These are phyloP conservation scores for Charaxes varanes DNA, from an alignment of 1,140 invertebrate species.

Conservation along the genomic window DNA sequence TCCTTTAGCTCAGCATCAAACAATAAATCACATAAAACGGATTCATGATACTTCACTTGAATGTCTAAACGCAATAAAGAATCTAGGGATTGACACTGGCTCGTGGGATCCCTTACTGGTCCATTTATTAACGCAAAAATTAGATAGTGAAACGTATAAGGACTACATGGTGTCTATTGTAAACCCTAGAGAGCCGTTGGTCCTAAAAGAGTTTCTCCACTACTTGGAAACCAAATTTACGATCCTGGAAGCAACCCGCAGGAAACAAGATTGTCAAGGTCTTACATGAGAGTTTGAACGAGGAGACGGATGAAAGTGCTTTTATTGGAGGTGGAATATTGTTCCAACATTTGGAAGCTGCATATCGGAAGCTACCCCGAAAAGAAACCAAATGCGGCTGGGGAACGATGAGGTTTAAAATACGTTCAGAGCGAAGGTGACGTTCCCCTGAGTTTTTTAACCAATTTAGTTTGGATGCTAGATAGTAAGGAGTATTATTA, in stretches of 20 bases:
- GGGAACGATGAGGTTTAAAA: too few relatives aligned
- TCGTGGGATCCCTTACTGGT: slow-evolving; percentile 15
- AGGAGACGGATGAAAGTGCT: too few relatives aligned
- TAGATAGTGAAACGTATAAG: slow-evolving; percentile 11
- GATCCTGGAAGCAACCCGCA: slow-evolving; percentile 16
- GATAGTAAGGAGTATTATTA: too few relatives aligned
- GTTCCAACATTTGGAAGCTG: too few relatives aligned
- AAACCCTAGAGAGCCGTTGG: slow-evolving; percentile 4
- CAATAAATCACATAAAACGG: slow-evolving; percentile 9
- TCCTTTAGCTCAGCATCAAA: slow-evolving; percentile 7
- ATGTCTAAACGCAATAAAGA: slow-evolving; percentile 12
- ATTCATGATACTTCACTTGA: slow-evolving; percentile 10
- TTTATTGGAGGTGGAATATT: too few relatives aligned
- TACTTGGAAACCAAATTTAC: slow-evolving; percentile 13
- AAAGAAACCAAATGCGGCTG: neutral
- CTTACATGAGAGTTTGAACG: too few relatives aligned
- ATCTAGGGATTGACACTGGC: slow-evolving; percentile 10
- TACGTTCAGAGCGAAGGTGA: too few relatives aligned
- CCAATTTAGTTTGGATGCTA: too few relatives aligned
- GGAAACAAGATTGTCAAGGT: slow-evolving; percentile 15
- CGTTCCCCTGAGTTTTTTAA: too few relatives aligned
- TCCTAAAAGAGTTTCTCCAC: slow-evolving; percentile 8
- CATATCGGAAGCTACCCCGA: too few relatives aligned
- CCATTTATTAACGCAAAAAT: too few relatives aligned
- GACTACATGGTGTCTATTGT: slow-evolving; percentile 7